Conservation (phyloP, 2,113 vertebrate genomes). For the Ciconia maguari region DNA sequence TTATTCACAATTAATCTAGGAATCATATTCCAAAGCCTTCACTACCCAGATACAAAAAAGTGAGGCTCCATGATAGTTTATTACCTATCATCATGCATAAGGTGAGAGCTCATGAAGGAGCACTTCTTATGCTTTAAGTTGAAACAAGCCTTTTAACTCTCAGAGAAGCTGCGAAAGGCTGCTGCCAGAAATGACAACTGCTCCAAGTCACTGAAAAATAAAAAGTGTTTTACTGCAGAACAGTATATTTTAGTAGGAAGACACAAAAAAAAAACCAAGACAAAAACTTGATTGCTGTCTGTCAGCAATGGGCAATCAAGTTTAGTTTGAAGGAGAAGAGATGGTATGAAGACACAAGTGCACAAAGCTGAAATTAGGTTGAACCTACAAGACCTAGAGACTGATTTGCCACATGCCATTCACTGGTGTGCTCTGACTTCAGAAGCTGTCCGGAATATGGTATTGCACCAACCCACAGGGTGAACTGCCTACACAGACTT, state of each 20-base stretch:
- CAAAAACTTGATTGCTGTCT: slow-evolving; percentile 2
- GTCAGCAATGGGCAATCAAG: slow-evolving; percentile 24
- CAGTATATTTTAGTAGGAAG: background rate
- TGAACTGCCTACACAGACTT: background rate
- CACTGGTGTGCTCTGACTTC: background rate
- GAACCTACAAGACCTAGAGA: background rate
- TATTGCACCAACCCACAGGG: background rate
- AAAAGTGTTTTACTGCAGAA: slow-evolving; percentile 47
- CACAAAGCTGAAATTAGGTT: background rate
- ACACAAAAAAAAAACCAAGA: background rate
- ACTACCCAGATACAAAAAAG: background rate
- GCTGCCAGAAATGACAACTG: slow-evolving; percentile 51
- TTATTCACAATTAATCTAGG: background rate
- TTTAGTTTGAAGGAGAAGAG: background rate
- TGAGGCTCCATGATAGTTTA: slow-evolving; percentile 33
- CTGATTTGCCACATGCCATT: background rate
- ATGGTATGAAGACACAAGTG: background rate
- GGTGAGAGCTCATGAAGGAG: slow-evolving; percentile 55
- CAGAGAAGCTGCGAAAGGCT: slow-evolving; percentile 34
- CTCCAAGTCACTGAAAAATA: slow-evolving; percentile 49
- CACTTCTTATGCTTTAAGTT: slow-evolving; percentile 53
- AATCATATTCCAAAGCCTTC: background rate
- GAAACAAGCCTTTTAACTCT: slow-evolving; percentile 43
- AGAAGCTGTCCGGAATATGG: background rate
- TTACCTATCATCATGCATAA: slow-evolving; percentile 49